phyloP scores from a whole-genome alignment of 2,797 vertebrate genomes.

The Philypnodon macrostomus region DNA sequence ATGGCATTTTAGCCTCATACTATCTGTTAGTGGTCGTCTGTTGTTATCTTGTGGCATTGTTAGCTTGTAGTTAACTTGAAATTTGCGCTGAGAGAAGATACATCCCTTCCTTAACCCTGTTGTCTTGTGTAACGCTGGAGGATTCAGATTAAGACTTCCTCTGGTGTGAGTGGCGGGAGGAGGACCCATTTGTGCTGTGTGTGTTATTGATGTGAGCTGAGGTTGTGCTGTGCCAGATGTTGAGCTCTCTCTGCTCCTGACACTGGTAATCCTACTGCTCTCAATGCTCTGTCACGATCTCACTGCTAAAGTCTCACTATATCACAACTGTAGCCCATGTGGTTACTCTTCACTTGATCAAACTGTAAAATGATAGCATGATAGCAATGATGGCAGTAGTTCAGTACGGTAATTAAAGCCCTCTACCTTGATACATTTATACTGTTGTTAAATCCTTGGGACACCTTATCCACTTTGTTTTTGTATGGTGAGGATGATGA shows the following conservation, averaged over 20 bases:
- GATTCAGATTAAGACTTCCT: slow-evolving; percentile 22
- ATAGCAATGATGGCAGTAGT: too few species aligned
- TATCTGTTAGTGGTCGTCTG: too few species aligned
- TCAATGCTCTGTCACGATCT: slow-evolving; percentile 22
- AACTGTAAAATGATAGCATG: too few species aligned
- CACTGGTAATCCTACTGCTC: slow-evolving; percentile 48
- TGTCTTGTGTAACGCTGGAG: slow-evolving; percentile 21
- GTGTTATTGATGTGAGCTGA: not conserved
- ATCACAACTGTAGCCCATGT: too few species aligned
- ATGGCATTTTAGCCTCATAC: too few species aligned
- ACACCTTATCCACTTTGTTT: too few species aligned
- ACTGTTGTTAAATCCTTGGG: too few species aligned
- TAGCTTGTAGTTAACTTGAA: not conserved
- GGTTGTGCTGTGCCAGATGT: slow-evolving; percentile 58
- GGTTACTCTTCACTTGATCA: too few species aligned
- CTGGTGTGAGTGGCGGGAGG: slow-evolving; percentile 10
- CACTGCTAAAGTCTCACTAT: not conserved
- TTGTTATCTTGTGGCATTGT: too few species aligned
- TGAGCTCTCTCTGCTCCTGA: slow-evolving; percentile 37
- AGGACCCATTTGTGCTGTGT: slow-evolving; percentile 5
- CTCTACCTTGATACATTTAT: too few species aligned
- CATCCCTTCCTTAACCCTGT: slow-evolving; percentile 2
- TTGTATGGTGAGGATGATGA: too few species aligned
- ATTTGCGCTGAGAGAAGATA: not conserved
- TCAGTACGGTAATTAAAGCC: too few species aligned